A percentile compares a stretch with the other conserved stretches of the same genome.
phyloP scores from a whole-genome alignment of 2,113 vertebrate species.

The Paratilapia polleni region DNA sequence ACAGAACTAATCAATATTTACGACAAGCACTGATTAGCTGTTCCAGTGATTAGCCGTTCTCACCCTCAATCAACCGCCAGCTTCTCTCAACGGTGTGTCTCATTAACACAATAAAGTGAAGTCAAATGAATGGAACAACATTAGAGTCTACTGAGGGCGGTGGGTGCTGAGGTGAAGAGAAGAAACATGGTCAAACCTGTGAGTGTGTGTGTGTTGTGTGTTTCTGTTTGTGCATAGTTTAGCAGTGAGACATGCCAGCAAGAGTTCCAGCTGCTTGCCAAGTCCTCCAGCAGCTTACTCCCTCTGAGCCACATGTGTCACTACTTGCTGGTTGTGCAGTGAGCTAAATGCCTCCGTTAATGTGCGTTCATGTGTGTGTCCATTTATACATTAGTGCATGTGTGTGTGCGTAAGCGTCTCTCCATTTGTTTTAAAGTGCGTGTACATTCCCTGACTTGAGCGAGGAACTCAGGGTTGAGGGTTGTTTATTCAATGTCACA shows the following conservation, averaged over 20 bases:
- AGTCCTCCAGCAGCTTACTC: slow-evolving; percentile 69
- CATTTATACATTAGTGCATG: slow-evolving; percentile 1
- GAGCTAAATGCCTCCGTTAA: slow-evolving; percentile 67
- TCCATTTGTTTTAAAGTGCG: slow-evolving; percentile 52
- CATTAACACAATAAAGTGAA: slow-evolving; percentile 70
- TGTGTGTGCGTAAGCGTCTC: background rate
- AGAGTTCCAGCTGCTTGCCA: slow-evolving; percentile 72
- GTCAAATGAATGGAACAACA: slow-evolving; percentile 74
- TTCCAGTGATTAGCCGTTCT: slow-evolving; percentile 77
- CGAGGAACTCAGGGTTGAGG: slow-evolving; percentile 50
- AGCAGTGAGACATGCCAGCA: slow-evolving; percentile 62
- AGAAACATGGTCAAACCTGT: slow-evolving; percentile 41
- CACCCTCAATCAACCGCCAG: slow-evolving; percentile 71
- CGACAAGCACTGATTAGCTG: slow-evolving; percentile 79
- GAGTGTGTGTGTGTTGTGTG: slow-evolving; percentile 24
- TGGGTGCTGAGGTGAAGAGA: slow-evolving; percentile 36
- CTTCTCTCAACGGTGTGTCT: slow-evolving; percentile 60
- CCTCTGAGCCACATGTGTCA: slow-evolving; percentile 72
- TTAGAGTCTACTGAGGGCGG: slow-evolving; percentile 43
- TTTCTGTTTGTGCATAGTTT: slow-evolving; percentile 55
- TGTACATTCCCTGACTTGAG: slow-evolving; percentile 37
- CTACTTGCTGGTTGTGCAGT: slow-evolving; percentile 63
- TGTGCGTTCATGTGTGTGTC: slow-evolving; percentile 32
- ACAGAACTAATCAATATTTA: slow-evolving; percentile 79
- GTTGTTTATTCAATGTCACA: slow-evolving; percentile 77